These are phyloP conservation scores for Bombylius discolor DNA, from an alignment of 2,888 invertebrate species.

Conservation along the genomic window DNA sequence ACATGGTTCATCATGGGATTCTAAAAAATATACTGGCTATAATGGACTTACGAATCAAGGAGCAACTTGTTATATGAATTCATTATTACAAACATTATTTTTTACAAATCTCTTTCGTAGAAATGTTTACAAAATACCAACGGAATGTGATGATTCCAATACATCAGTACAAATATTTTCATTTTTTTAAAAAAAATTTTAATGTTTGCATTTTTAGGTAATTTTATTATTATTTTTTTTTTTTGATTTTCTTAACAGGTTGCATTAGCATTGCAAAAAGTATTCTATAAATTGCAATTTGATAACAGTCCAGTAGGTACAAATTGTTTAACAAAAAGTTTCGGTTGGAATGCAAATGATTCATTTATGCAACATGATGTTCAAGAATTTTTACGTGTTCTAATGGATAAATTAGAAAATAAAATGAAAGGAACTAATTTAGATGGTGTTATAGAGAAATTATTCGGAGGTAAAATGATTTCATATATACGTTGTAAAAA, in stretches of 20 bases:
- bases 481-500: conserved; percentile 97
- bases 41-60: conserved; percentile 97
- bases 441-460: conserved; percentile 90
- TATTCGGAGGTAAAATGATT: conserved; percentile 98
- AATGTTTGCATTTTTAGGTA: not conserved
- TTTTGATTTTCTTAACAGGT: conserved; percentile 15
- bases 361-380: conserved; percentile 99
- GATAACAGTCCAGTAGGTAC: conserved; percentile 97
- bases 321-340: conserved; percentile 96
- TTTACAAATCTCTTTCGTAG: conserved; percentile 85
- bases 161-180: conserved; percentile 42
- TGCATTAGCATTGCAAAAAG: conserved; percentile 90
- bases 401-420: conserved; percentile 93
- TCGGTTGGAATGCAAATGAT: conserved; percentile 99
- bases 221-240: not conserved
- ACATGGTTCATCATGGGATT: conserved; percentile 94
- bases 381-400: conserved; percentile 73
- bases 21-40: conserved; percentile 88
- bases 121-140: conserved; percentile 98
- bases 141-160: conserved; percentile 93
- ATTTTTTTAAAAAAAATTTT: too few relatives aligned
- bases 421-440: conserved; percentile 99
- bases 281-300: conserved; percentile 96
- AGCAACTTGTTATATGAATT: conserved; percentile 99
- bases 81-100: conserved; percentile 91